Evolutionary conservation across 2,113 vertebrate species (phyloP).

Genomic region (Phylloscopus whistleri): DNA sequence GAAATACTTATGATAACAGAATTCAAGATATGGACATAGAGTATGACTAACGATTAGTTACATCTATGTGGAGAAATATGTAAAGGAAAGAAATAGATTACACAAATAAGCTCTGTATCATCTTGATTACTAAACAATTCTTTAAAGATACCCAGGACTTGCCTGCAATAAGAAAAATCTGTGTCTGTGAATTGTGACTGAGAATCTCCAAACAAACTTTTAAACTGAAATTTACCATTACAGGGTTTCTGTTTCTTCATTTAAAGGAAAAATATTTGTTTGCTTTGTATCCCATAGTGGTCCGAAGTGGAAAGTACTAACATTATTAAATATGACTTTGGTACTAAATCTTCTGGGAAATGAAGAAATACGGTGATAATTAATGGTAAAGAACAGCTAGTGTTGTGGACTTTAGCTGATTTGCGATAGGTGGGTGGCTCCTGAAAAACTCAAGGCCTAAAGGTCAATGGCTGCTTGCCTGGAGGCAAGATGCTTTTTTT

Average conservation of each 20-base stretch:
- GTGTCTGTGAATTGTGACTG: not conserved
- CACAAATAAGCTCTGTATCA: not conserved
- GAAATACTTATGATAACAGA: not conserved
- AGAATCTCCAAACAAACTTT: not conserved
- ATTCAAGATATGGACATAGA: not conserved
- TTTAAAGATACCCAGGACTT: not conserved
- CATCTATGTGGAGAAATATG: not conserved
- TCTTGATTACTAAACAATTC: not conserved
- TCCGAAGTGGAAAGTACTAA: not conserved
- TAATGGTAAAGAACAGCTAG: not conserved
- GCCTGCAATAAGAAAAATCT: not conserved
- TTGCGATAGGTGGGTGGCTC: fast-evolving
- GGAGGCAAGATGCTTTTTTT: not conserved
- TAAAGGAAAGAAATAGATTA: not conserved
- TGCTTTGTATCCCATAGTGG: not conserved
- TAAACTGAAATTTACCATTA: not conserved
- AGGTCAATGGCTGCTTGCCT: not conserved
- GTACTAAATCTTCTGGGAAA: not conserved
- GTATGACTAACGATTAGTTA: not conserved
- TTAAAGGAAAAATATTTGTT: not conserved
- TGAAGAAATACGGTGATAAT: not conserved
- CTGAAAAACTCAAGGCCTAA: not conserved
- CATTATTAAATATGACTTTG: not conserved
- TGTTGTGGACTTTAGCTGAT: not conserved
- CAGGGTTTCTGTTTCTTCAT: not conserved